Percentiles rank a stretch among this genome's conserved stretches.
phyloP scores from a whole-genome alignment of 2,113 vertebrate genomes.

The Ariopsis seemanni region DNA sequence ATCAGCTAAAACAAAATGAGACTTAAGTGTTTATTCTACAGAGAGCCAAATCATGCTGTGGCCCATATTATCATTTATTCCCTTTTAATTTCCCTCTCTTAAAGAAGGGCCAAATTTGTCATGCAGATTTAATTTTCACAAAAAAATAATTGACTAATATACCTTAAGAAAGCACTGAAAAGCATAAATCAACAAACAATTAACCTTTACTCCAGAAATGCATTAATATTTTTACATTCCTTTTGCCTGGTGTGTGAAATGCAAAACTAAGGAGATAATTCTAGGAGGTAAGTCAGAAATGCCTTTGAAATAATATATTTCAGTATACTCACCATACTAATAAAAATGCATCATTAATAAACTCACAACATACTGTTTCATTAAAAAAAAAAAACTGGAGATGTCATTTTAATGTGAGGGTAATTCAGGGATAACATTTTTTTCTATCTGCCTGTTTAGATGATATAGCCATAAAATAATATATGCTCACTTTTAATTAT shows the following conservation, averaged over 20 bases:
- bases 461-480: background rate
- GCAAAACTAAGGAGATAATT: constrained; percentile 56
- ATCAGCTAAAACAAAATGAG: background rate
- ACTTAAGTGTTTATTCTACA: background rate
- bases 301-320: background rate
- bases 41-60: background rate
- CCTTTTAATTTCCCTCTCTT: background rate
- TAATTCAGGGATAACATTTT: background rate
- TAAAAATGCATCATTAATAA: background rate
- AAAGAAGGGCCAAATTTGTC: background rate
- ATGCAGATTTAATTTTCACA: background rate
- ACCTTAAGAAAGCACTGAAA: background rate
- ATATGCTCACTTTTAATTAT: background rate
- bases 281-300: constrained; percentile 66
- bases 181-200: constrained; percentile 4
- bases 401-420: constrained; percentile 57
- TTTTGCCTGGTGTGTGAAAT: constrained; percentile 48
- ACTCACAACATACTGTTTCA: constrained; percentile 67
- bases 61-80: background rate
- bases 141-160: background rate
- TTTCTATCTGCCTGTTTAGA: background rate
- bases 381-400: constrained; percentile 52
- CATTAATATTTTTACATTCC: constrained; percentile 52
- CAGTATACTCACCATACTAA: background rate
- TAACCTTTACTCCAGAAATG: constrained; percentile 45